Evolutionary conservation across 2,113 vertebrate species (phyloP).

Genomic region (Leucopsar rothschildi): DNA sequence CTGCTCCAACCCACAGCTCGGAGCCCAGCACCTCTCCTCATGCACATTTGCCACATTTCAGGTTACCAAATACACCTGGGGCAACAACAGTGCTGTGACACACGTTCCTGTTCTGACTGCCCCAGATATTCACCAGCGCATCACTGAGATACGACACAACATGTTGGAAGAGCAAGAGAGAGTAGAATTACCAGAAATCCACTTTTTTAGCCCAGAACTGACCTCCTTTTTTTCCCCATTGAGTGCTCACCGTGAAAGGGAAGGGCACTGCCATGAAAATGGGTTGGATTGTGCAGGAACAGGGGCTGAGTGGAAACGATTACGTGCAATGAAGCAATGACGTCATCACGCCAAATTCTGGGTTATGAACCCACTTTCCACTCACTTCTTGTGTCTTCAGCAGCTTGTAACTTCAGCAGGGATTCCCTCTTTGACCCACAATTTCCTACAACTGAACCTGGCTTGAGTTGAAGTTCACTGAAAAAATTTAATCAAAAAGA

Average conservation of each 20-base stretch:
- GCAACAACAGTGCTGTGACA: neutral
- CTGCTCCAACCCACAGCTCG: neutral
- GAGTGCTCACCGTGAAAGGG: accelerated
- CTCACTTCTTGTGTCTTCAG: neutral
- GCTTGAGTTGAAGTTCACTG: neutral
- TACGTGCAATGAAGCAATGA: neutral
- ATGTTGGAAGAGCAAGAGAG: neutral
- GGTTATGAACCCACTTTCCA: neutral
- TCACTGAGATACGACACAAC: accelerated
- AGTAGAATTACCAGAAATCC: neutral
- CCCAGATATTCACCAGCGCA: accelerated
- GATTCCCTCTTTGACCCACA: neutral
- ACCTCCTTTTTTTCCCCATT: neutral
- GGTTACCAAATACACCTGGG: neutral
- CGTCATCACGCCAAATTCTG: accelerated
- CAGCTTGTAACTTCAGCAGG: neutral
- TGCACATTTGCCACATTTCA: neutral
- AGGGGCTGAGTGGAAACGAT: neutral
- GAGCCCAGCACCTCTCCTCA: neutral
- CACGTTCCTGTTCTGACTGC: neutral
- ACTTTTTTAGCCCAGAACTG: neutral
- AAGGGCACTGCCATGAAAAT: neutral
- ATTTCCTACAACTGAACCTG: neutral
- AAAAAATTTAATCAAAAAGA: neutral
- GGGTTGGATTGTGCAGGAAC: neutral